phyloP scores from a whole-genome alignment of 1,140 invertebrate genomes.

The Philotrypesis tridentata region DNA sequence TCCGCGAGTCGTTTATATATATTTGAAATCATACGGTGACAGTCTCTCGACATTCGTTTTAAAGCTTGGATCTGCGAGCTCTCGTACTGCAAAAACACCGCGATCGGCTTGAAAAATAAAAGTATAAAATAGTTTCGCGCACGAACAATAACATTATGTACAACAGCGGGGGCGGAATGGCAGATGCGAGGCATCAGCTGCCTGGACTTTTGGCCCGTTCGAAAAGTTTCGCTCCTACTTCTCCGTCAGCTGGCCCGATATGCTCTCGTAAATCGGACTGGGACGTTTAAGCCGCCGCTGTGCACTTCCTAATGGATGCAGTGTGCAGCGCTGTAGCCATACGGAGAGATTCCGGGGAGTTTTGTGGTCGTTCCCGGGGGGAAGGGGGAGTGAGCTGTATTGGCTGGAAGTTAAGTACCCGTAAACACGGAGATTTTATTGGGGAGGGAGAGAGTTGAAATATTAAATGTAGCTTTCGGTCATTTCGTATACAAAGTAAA shows the following conservation, averaged over 20 bases:
- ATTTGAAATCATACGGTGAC: too few species aligned
- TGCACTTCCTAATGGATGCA: not conserved
- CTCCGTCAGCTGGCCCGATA: slow-evolving; percentile 15
- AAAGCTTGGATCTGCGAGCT: too few species aligned
- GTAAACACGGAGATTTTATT: not conserved
- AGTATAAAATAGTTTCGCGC: not conserved
- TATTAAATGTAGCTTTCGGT: too few species aligned
- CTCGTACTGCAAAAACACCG: not conserved
- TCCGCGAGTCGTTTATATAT: too few species aligned
- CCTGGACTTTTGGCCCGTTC: not conserved
- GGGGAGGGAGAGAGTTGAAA: too few species aligned
- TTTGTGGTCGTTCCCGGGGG: not conserved
- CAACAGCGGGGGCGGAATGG: slow-evolving; percentile 1
- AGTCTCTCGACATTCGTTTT: too few species aligned
- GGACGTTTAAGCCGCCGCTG: not conserved
- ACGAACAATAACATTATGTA: not conserved
- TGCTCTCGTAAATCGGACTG: slow-evolving; percentile 18
- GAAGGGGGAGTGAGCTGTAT: not conserved
- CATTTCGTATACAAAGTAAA: too few species aligned
- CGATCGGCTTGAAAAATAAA: not conserved
- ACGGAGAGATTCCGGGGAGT: not conserved
- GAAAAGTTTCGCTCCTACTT: not conserved
- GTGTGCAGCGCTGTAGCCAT: too few species aligned
- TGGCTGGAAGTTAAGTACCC: not conserved
- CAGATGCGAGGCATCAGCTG: slow-evolving; percentile 60